Conservation (phyloP, 2,888 invertebrate species). For the Abrostola triplasia region DNA sequence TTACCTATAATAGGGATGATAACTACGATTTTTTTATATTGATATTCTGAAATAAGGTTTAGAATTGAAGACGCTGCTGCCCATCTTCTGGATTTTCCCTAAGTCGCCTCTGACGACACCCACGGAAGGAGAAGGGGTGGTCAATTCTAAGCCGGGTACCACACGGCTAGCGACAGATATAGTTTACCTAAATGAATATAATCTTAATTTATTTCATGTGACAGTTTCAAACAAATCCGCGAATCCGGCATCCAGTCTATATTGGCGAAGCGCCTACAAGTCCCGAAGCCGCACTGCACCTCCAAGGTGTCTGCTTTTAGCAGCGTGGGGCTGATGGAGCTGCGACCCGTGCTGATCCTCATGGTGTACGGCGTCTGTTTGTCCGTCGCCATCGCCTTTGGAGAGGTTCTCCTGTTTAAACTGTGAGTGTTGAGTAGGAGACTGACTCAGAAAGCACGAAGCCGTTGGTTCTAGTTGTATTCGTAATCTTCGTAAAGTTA, state of each 20-base stretch:
- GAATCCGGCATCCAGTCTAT: slow-evolving; percentile 87
- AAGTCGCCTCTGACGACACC: too few relatives aligned
- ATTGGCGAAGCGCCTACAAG: slow-evolving; percentile 63
- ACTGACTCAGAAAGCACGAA: background rate
- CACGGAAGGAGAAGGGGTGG: too few relatives aligned
- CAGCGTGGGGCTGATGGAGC: slow-evolving; percentile 83
- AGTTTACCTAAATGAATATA: too few relatives aligned
- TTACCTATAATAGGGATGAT: too few relatives aligned
- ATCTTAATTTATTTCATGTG: slow-evolving; percentile 7
- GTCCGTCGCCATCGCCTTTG: slow-evolving; percentile 61
- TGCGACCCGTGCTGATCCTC: slow-evolving; percentile 78
- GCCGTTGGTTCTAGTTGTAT: background rate
- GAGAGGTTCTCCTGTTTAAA: slow-evolving; percentile 64
- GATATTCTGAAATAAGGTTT: too few relatives aligned
- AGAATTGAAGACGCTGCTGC: too few relatives aligned
- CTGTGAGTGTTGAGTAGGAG: slow-evolving; percentile 56
- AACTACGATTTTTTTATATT: too few relatives aligned
- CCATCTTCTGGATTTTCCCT: too few relatives aligned
- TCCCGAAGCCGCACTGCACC: slow-evolving; percentile 71
- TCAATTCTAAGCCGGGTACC: too few relatives aligned
- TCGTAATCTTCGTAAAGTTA: background rate
- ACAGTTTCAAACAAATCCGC: slow-evolving; percentile 87
- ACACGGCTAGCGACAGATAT: too few relatives aligned
- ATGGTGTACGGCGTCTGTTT: slow-evolving; percentile 76
- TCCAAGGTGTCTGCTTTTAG: slow-evolving; percentile 72